phyloP scores from a whole-genome alignment of 2,113 vertebrate genomes.

The Plecotus auritus region DNA sequence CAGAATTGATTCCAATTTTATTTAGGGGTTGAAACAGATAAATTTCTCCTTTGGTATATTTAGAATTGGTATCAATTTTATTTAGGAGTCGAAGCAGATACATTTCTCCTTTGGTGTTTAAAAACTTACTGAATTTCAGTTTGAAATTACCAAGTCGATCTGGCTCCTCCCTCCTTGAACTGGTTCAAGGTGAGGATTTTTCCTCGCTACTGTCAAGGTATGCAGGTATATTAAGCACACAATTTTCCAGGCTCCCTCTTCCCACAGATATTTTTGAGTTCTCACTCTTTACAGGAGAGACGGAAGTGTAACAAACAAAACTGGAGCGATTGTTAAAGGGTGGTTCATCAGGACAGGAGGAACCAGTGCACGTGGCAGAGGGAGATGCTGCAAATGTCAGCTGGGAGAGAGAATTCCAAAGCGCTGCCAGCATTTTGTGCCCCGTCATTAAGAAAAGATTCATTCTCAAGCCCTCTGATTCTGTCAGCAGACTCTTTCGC shows the following conservation, averaged over 20 bases:
- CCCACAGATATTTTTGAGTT: background rate
- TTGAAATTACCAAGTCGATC: constrained; percentile 8
- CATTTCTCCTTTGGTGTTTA: background rate
- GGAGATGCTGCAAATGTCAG: background rate
- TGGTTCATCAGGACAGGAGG: background rate
- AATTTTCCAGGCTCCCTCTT: background rate
- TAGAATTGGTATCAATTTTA: background rate
- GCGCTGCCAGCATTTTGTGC: too few relatives aligned
- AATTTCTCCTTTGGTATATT: background rate
- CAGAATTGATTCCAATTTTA: background rate
- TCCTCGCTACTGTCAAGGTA: background rate
- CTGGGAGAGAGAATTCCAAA: background rate
- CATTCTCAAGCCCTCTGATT: background rate
- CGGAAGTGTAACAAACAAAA: background rate
- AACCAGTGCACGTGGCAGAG: background rate
- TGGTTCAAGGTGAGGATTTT: background rate
- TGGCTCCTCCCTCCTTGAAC: background rate
- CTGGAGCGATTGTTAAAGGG: background rate
- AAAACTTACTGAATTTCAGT: background rate
- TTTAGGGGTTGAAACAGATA: background rate
- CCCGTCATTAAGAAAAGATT: background rate
- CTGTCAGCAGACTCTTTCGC: background rate
- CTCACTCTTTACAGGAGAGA: background rate
- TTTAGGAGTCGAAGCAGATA: background rate
- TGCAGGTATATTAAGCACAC: background rate